Conservation (phyloP, 2,888 invertebrate species). For the Labia minor region DNA sequence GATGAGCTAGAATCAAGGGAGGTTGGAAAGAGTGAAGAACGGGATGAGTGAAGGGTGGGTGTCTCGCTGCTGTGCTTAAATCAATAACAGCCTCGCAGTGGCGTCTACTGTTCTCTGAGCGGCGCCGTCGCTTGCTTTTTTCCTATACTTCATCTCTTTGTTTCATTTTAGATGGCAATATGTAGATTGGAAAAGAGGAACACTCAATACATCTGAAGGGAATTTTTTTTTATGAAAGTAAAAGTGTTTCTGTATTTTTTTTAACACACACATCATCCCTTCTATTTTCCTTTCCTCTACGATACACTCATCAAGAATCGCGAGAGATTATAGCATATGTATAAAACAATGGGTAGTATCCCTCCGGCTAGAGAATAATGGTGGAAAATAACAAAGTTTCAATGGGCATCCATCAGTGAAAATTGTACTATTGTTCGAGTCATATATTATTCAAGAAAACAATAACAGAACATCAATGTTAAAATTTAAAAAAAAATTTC, state of each 20-base stretch:
- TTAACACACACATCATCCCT: not conserved
- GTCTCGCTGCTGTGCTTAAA: slow-evolving; percentile 1
- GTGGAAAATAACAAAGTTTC: not conserved
- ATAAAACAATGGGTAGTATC: not conserved
- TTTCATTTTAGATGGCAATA: not conserved
- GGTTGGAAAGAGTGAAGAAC: not conserved
- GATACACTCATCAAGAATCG: slow-evolving; percentile 1
- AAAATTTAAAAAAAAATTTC: not conserved
- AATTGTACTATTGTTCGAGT: slow-evolving; percentile 13
- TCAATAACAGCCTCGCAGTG: slow-evolving; percentile 9
- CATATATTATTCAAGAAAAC: slow-evolving; percentile 13
- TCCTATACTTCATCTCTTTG: not conserved
- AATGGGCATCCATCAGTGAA: slow-evolving; percentile 3
- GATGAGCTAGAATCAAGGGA: not conserved
- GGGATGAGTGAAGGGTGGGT: not conserved
- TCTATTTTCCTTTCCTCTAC: not conserved
- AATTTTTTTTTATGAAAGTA: not conserved
- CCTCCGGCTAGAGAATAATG: not conserved
- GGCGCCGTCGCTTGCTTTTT: not conserved
- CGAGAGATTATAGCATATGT: not conserved
- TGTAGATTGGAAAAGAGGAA: not conserved
- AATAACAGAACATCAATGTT: not conserved
- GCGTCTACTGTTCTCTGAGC: not conserved
- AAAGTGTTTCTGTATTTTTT: not conserved
- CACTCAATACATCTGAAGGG: not conserved